These are phyloP conservation scores for Pelobates fuscus DNA, from an alignment of 2,113 vertebrate genomes.

Conservation along the genomic window DNA sequence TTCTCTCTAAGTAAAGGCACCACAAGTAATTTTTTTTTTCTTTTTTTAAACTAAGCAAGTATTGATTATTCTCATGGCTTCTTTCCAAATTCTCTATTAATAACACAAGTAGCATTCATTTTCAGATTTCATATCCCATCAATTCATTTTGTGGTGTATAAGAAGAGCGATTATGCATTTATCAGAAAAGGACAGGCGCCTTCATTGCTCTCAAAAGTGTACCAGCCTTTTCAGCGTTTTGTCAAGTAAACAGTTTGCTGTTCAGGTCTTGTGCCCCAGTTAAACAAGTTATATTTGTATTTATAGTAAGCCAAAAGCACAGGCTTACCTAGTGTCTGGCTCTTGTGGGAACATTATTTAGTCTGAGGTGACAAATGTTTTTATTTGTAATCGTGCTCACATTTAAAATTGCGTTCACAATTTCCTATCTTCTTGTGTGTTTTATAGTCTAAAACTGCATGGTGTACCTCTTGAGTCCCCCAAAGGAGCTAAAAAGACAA, in stretches of 20 bases:
- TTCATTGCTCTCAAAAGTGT: constrained; percentile 20
- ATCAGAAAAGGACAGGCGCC: constrained; percentile 34
- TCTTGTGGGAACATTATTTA: too few species aligned
- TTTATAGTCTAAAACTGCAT: too few species aligned
- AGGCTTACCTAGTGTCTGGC: background rate
- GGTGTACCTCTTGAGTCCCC: too few species aligned
- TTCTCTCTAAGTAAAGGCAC: constrained; percentile 26
- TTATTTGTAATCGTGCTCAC: too few species aligned
- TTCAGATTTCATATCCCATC: constrained; percentile 44
- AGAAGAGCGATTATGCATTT: constrained; percentile 37
- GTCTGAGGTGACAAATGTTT: too few species aligned
- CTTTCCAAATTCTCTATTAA: constrained; percentile 53
- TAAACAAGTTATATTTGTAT: constrained; percentile 2
- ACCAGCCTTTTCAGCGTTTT: background rate
- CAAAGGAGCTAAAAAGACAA: too few species aligned
- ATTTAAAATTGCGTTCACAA: too few species aligned
- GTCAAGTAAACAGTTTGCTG: constrained; percentile 15
- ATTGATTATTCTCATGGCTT: constrained; percentile 42
- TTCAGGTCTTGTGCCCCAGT: background rate
- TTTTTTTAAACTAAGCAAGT: background rate
- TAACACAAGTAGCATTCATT: constrained; percentile 34
- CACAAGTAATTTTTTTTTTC: constrained; percentile 17
- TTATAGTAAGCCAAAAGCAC: background rate
- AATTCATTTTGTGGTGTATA: constrained; percentile 33
- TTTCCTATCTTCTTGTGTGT: too few species aligned